These are phyloP conservation scores for Aporophyla lueneburgensis DNA, from an alignment of 2,888 invertebrate genomes.

Conservation along the genomic window DNA sequence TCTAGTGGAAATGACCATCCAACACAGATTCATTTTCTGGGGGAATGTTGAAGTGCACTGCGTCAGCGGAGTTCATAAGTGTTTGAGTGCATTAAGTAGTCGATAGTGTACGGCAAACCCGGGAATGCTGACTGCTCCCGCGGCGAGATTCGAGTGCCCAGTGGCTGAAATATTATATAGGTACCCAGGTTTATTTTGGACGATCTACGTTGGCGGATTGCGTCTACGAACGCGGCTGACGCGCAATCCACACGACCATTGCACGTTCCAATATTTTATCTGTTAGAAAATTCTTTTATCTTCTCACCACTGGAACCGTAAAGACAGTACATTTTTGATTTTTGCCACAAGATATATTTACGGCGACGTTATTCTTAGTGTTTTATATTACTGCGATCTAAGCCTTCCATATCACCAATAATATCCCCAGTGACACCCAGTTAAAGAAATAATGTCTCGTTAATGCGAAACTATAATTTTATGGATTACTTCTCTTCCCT, in stretches of 20 bases:
- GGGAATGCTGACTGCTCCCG: slow-evolving; percentile 72
- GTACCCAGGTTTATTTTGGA: slow-evolving; percentile 85
- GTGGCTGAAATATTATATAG: slow-evolving; percentile 83
- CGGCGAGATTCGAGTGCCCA: slow-evolving; percentile 75
- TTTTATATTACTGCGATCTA: slow-evolving; percentile 17
- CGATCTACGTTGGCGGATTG: slow-evolving; percentile 84
- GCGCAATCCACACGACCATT: slow-evolving; percentile 74
- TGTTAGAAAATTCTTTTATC: slow-evolving; percentile 62
- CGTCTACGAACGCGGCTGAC: slow-evolving; percentile 80
- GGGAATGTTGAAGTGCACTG: slow-evolving; percentile 55
- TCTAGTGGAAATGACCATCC: slow-evolving; percentile 49
- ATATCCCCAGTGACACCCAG: background rate
- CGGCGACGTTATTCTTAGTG: slow-evolving; percentile 25
- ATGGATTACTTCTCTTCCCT: background rate
- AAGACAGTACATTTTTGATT: slow-evolving; percentile 43
- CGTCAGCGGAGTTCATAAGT: slow-evolving; percentile 47
- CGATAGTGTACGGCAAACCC: slow-evolving; percentile 64
- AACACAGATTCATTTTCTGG: slow-evolving; percentile 21
- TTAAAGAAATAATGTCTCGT: background rate
- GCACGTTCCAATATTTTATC: slow-evolving; percentile 71
- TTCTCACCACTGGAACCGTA: slow-evolving; percentile 30
- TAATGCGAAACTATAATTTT: background rate
- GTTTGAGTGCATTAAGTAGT: slow-evolving; percentile 57
- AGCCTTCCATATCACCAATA: background rate
- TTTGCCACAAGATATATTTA: slow-evolving; percentile 38